Evolutionary conservation across 2,888 invertebrate species (phyloP).

Genomic region (Augiades crinisus): DNA sequence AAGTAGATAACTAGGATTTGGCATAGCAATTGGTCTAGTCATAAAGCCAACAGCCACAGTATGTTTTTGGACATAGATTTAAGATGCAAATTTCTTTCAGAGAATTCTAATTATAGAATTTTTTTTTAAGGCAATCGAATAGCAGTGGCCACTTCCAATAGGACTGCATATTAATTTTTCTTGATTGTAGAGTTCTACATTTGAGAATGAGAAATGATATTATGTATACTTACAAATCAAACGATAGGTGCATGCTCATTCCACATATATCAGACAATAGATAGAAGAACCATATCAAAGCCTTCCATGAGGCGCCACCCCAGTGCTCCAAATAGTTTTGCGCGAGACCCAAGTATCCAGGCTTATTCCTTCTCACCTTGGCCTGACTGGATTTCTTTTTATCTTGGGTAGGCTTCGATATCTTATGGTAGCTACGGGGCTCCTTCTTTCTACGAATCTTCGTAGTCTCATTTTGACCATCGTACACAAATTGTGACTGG

Average conservation of each 20-base stretch:
- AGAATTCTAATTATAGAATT: too few relatives aligned
- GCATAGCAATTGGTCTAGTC: too few relatives aligned
- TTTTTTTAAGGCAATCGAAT: too few relatives aligned
- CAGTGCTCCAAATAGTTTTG: constrained; percentile 77
- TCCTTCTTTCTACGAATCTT: constrained; percentile 75
- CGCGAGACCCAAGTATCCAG: constrained; percentile 66
- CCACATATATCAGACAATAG: constrained; percentile 90
- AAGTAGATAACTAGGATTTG: too few relatives aligned
- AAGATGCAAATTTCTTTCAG: too few relatives aligned
- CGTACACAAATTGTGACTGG: constrained; percentile 57
- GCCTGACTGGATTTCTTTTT: constrained; percentile 72
- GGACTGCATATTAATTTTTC: too few relatives aligned
- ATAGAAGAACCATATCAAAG: constrained; percentile 89
- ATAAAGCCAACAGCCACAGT: too few relatives aligned
- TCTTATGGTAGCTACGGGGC: constrained; percentile 60
- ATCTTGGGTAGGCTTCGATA: constrained; percentile 57
- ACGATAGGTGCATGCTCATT: constrained; percentile 87
- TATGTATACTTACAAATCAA: constrained; percentile 84
- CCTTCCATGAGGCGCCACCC: constrained; percentile 81
- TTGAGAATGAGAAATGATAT: too few relatives aligned
- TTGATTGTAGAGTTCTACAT: too few relatives aligned
- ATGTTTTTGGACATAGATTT: too few relatives aligned
- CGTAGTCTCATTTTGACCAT: constrained; percentile 53
- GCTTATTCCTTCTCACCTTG: constrained; percentile 65
- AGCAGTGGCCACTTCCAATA: too few relatives aligned